These are phyloP conservation scores for Poecilia velifera DNA, from an alignment of 2,797 vertebrate species.

Conservation along the genomic window DNA sequence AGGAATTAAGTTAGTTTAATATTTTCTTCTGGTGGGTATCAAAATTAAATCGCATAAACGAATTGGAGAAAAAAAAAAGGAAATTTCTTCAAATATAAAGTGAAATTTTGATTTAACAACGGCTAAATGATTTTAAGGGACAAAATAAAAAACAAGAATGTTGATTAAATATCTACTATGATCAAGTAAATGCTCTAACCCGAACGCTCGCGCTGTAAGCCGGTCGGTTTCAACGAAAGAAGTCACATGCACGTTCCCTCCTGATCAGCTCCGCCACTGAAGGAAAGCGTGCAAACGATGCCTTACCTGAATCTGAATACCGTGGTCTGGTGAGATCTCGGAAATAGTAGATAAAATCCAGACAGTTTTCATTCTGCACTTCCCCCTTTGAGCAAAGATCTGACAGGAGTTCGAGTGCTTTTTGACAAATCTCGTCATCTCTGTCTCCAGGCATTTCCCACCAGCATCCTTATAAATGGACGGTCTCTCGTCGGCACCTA, in stretches of 20 bases:
- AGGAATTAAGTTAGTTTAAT: neutral
- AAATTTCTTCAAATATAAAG: neutral
- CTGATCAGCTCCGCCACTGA: neutral
- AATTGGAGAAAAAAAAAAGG: neutral
- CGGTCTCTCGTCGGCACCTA: slow-evolving; percentile 80
- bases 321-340: slow-evolving; percentile 93
- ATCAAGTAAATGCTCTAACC: neutral
- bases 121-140: neutral
- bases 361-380: slow-evolving; percentile 94
- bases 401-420: slow-evolving; percentile 94
- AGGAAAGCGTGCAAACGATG: slow-evolving; percentile 14
- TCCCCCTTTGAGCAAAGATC: slow-evolving; percentile 95
- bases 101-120: neutral
- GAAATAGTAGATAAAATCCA: slow-evolving; percentile 97
- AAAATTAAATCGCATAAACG: neutral
- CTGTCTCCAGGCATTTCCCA: slow-evolving; percentile 98
- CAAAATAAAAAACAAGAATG: neutral
- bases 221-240: slow-evolving; percentile 1
- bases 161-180: neutral
- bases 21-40: neutral
- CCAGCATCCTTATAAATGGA: slow-evolving; percentile 93
- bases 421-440: slow-evolving; percentile 98
- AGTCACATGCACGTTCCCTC: slow-evolving; percentile 20
- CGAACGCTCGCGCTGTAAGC: neutral
- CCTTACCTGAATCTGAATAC: slow-evolving; percentile 91